Evolutionary conservation across 2,113 vertebrate genomes (phyloP), one percentile per base, ranked within the genome.

Genomic region (Taxidea taxus): DNA sequence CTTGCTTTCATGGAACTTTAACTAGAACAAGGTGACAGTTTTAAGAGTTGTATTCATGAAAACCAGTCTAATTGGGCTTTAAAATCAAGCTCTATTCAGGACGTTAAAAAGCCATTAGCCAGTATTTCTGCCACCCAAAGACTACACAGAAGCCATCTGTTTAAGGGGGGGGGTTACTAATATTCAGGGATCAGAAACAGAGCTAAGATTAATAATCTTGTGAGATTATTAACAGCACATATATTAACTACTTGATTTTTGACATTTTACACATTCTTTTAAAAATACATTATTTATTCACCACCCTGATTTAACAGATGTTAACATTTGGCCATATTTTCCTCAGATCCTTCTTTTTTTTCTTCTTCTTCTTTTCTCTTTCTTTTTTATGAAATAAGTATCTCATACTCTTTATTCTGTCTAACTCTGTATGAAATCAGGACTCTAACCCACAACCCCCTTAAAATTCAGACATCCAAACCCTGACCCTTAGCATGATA

Each of bases 261-360:
- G 66, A 97, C 83, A 97, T 80, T 96, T 95, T 89, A 86, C 10
- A 94, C 11, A 68, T 80, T 95, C 29, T 84, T 90, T 97, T 44
- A 75, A 95, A 97, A 95, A 91, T 68, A 91, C 23, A 91, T 87
- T 89, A 91, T 92, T 62, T 90, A 87, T 84, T 93, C n/a, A 51
- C 42, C 44, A 88, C 44, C 56, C 49, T 94, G 92, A 97, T 29
- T 92, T 89, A 68, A 90, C 87, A 95, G 90, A 56, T 96, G 74
- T 90, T 96, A 96, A 80, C 94, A 97, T 94, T 90, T 87, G 90
- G 60, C 80, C 60, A 74, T 88, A 89, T 78, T 85, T 93, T 39
- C 34, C 51, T 97, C 66, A 70, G n/a, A 62, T n/a, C 7, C 15
- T 62, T 88, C 37, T 49, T 64, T 6, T 21, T 27, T 54, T 21